Conservation (phyloP, 2,113 vertebrate genomes). For the Syngnathus scovelli region DNA sequence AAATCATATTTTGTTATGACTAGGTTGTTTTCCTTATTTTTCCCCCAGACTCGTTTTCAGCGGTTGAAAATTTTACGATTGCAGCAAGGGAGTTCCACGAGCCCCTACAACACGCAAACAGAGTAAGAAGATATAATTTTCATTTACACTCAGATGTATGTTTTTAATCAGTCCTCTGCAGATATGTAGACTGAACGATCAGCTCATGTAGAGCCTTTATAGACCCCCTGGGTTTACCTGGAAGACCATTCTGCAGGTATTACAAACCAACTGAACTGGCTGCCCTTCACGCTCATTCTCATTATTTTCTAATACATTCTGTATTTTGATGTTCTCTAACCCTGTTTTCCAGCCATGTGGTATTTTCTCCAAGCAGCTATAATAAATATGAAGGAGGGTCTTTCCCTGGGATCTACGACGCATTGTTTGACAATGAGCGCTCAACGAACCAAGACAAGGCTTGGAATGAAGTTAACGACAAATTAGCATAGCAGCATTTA, state of each 20-base stretch:
- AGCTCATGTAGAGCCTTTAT: slow-evolving; percentile 90
- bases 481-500: slow-evolving; percentile 85
- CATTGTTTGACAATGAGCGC: slow-evolving; percentile 82
- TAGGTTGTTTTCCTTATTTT: background rate
- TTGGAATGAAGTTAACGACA: slow-evolving; percentile 86
- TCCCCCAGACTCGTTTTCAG: slow-evolving; percentile 79
- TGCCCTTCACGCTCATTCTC: background rate
- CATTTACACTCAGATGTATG: background rate
- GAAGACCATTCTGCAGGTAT: slow-evolving; percentile 89
- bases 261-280: slow-evolving; percentile 2
- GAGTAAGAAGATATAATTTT: slow-evolving; percentile 69
- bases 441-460: slow-evolving; percentile 62
- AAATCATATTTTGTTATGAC: background rate
- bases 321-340: background rate
- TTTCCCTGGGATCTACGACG: slow-evolving; percentile 90
- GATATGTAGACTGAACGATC: slow-evolving; percentile 83
- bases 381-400: slow-evolving; percentile 90
- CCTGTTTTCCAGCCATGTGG: slow-evolving; percentile 75
- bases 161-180: slow-evolving; percentile 56
- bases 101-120: slow-evolving; percentile 73
- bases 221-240: slow-evolving; percentile 88
- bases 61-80: slow-evolving; percentile 81
- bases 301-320: background rate
- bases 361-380: slow-evolving; percentile 91
- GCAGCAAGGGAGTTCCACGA: slow-evolving; percentile 78